Base-by-base conservation (phyloP, 2,113 vertebrate species). In the Tupaia tana region DNA sequence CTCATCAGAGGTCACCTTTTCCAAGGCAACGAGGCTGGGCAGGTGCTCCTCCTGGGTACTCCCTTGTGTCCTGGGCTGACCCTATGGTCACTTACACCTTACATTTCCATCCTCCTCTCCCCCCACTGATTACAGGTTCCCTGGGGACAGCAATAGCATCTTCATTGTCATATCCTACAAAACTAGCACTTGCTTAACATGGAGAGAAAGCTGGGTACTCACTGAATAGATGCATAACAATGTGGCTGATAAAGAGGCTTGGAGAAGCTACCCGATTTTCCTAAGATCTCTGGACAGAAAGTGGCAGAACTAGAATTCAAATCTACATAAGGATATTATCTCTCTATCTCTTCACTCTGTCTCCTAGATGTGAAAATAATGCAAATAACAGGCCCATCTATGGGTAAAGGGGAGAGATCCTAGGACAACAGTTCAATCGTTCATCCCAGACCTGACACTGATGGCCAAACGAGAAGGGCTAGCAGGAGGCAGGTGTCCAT, bases 381-480 rank as follows among this genome's bases (percentile, higher is more conserved):
- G 78, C 59, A 66, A 86, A 70, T 14, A 29, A 29, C 78, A 52
- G 63, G 7, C 1, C 31, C 2, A 4, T 87, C 20, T 93, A n/a
- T 11, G 15, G 59, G 29, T 18, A 78, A 89, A 52, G 54, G 54
- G 77, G 58, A 67, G 20, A 54, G 52, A 98, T 98, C 97, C 94
- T 97, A 96, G 98, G 98, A 98, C 98, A 97, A 93, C 94, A 78
- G 94, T 97, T 97, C 93, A 0, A 74, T 90, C 43, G 81, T 96
- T 92, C 94, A 93, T 94, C 93, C 75, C 86, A 89, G 0, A 24
- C 78, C 69, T 94, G 95, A 93, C 95, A 94, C 58, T 86, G 91
- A 75, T 58, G 94, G 90, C 94, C 95, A 79, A 97, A 73, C 96
- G 63, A 94, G 80, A 83, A 93, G 92, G 92, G 52, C 95, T 85